Percentiles rank a stretch among this genome's conserved stretches.
Evolutionary conservation across 1,140 invertebrate species (phyloP).

Genomic region (Trachymyrmex septentrionalis): DNA sequence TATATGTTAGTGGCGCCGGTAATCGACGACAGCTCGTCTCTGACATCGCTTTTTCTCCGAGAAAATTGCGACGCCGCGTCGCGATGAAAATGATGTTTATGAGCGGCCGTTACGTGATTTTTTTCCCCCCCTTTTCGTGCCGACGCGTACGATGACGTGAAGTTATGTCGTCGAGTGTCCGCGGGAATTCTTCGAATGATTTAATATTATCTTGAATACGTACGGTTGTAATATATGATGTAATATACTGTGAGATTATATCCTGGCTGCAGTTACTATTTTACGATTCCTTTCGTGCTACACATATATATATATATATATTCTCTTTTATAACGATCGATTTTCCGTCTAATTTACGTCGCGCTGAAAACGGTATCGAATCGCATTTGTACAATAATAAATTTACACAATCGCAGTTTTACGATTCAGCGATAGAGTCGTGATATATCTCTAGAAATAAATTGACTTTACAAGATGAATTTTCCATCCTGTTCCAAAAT

Average conservation of each 20-base stretch:
- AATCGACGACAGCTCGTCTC: conserved; percentile 54
- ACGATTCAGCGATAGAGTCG: neutral
- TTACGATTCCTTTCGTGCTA: neutral
- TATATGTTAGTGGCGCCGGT: conserved; percentile 21
- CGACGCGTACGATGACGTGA: conserved; percentile 37
- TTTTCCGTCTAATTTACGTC: neutral
- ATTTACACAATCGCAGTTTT: conserved; percentile 5
- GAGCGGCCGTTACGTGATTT: conserved; percentile 37
- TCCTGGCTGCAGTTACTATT: neutral
- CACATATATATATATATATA: no score
- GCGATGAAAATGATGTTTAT: conserved; percentile 48
- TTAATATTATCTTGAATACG: conserved; percentile 21
- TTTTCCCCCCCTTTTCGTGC: neutral
- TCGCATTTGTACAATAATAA: neutral
- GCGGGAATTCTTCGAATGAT: conserved; percentile 28
- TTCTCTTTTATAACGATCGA: neutral
- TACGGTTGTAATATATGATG: neutral
- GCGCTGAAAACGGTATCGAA: neutral
- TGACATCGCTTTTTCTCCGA: conserved; percentile 13
- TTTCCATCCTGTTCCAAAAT: neutral
- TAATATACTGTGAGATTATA: neutral
- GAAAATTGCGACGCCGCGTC: conserved; percentile 44
- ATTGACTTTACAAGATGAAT: conserved; percentile 8
- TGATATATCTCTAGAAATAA: neutral
- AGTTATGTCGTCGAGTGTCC: conserved; percentile 43